A percentile compares a stretch with the other conserved stretches of the same genome.
Evolutionary conservation across 2,113 vertebrate genomes (phyloP).

Genomic region (Phaethon lepturus): DNA sequence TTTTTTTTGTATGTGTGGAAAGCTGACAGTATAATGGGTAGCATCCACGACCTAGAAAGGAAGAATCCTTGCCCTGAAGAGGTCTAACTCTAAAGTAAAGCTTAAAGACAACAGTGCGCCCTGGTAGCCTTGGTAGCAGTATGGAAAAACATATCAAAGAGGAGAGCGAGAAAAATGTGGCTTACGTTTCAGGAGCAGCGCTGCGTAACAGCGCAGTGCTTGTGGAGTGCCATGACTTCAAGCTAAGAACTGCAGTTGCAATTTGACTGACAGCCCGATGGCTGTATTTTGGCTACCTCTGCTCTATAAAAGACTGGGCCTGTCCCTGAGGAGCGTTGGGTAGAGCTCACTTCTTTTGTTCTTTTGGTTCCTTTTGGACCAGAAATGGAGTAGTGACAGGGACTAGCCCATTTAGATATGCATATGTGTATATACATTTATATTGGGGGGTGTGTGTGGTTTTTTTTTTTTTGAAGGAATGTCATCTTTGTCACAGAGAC

Average conservation of each 20-base stretch:
- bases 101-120: background rate
- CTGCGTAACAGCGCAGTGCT: background rate
- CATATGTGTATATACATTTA: rapidly evolving
- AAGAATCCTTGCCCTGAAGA: background rate
- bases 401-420: background rate
- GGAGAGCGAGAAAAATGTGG: background rate
- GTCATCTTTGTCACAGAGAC: background rate
- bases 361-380: background rate
- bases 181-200: background rate
- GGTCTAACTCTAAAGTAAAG: background rate
- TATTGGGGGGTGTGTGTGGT: rapidly evolving
- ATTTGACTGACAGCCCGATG: background rate
- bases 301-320: background rate
- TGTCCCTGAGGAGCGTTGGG: background rate
- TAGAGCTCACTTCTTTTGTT: background rate
- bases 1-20: background rate
- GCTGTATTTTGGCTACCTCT: background rate
- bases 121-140: background rate
- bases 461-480: background rate
- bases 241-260: background rate
- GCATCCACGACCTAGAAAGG: background rate
- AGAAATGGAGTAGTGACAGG: background rate
- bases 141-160: background rate
- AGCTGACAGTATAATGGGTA: background rate
- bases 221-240: rapidly evolving